Conservation (phyloP, 2,797 vertebrate genomes). For the Microctenopoma stevenorrisi region DNA sequence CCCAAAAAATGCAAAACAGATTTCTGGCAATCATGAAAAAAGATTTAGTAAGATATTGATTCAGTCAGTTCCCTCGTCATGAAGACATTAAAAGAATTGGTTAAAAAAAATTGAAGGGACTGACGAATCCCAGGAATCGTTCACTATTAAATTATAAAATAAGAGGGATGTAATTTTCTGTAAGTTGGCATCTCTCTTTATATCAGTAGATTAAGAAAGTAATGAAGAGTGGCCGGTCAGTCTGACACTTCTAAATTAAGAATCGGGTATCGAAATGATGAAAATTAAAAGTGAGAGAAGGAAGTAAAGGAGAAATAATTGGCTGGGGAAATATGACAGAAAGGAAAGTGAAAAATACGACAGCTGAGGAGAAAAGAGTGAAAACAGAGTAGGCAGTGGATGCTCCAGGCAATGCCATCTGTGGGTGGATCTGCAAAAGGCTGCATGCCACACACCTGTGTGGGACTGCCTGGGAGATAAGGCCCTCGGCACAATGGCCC, state of each 20-base stretch:
- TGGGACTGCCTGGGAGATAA: conserved; percentile 79
- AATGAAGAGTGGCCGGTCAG: conserved; percentile 67
- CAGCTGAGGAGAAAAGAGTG: conserved; percentile 56
- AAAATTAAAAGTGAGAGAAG: conserved; percentile 64
- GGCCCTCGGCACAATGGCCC: conserved; percentile 74
- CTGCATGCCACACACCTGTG: conserved; percentile 83
- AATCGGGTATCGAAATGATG: conserved; percentile 62
- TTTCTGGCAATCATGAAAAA: not conserved
- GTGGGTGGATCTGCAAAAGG: conserved; percentile 76
- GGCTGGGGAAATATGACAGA: conserved; percentile 60
- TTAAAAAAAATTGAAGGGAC: conserved; percentile 34
- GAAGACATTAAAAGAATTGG: conserved; percentile 29
- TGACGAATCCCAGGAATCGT: conserved; percentile 50
- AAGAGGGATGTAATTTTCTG: conserved; percentile 65
- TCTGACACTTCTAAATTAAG: conserved; percentile 74
- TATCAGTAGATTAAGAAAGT: conserved; percentile 69
- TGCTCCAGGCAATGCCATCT: conserved; percentile 81
- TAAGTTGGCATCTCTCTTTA: conserved; percentile 67
- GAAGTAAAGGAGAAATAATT: conserved; percentile 68
- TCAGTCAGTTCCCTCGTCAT: conserved; percentile 27
- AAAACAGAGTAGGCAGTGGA: conserved; percentile 59
- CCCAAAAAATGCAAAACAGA: not conserved
- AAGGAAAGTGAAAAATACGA: conserved; percentile 61
- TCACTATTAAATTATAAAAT: conserved; percentile 65
- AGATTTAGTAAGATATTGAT: conserved; percentile 20